Percentiles rank a stretch among this genome's conserved stretches.
Evolutionary conservation across 2,888 invertebrate species (phyloP).

Genomic region (Osedax fenrisi): DNA sequence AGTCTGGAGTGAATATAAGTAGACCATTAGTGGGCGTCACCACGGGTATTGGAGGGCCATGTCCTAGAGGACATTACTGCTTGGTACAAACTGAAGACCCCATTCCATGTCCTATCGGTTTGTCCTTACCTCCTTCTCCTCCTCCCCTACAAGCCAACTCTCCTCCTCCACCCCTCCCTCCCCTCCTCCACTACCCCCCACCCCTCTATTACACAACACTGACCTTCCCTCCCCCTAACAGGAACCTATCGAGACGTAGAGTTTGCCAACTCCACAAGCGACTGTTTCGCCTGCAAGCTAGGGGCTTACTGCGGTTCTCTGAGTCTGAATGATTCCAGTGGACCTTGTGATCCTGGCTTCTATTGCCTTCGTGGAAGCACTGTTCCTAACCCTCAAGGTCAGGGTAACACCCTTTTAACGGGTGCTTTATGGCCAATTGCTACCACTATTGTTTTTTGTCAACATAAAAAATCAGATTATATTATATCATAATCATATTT

Average conservation of each 20-base stretch:
- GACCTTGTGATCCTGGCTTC: constrained; percentile 44
- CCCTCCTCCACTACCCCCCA: too few species aligned
- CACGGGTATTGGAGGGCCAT: constrained; percentile 45
- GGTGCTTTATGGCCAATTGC: too few species aligned
- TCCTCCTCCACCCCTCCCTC: too few species aligned
- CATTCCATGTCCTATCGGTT: constrained; percentile 42
- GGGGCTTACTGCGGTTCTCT: constrained; percentile 44
- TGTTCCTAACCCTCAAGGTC: constrained; percentile 43
- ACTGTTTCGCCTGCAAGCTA: constrained; percentile 42
- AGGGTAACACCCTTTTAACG: neutral
- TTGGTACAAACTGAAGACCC: constrained; percentile 44
- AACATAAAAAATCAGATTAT: too few species aligned
- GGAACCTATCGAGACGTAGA: constrained; percentile 34
- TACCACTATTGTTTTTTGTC: too few species aligned
- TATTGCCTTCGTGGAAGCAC: constrained; percentile 44
- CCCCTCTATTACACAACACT: too few species aligned
- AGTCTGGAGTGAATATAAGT: constrained; percentile 42
- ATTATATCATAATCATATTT: too few species aligned
- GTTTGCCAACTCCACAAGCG: constrained; percentile 34
- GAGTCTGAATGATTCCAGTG: constrained; percentile 40
- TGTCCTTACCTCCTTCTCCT: too few species aligned
- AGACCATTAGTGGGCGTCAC: constrained; percentile 42
- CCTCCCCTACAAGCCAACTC: too few species aligned
- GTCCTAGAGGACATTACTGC: constrained; percentile 46
- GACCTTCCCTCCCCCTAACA: too few species aligned